These are phyloP conservation scores for Salvator merianae DNA, from an alignment of 2,113 vertebrate species.

Conservation along the genomic window DNA sequence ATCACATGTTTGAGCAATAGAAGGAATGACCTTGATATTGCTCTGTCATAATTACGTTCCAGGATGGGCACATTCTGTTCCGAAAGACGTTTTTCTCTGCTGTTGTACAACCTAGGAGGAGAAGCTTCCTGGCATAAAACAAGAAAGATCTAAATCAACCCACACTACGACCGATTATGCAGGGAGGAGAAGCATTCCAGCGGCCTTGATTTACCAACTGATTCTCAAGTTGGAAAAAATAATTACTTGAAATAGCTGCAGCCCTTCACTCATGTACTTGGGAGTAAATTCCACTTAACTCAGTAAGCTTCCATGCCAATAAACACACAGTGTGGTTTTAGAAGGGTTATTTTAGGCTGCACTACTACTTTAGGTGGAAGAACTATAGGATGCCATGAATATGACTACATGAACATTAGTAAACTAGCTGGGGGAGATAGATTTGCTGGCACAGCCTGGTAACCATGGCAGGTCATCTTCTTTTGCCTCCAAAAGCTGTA, in stretches of 20 bases:
- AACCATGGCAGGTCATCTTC: too few relatives aligned
- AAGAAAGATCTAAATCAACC: not conserved
- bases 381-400: too few relatives aligned
- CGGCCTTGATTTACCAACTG: not conserved
- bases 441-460: too few relatives aligned
- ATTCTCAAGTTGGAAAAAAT: not conserved
- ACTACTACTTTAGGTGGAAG: too few relatives aligned
- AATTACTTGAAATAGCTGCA: not conserved
- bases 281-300: not conserved
- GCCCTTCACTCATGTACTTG: not conserved
- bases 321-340: not conserved
- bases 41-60: slow-evolving; percentile 11
- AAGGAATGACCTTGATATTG: not conserved
- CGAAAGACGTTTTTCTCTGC: not conserved
- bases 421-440: too few relatives aligned
- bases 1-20: not conserved
- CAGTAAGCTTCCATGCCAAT: too few relatives aligned
- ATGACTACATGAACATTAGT: too few relatives aligned
- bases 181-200: not conserved
- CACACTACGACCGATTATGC: not conserved
- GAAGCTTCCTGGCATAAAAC: not conserved
- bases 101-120: not conserved
- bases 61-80: not conserved
- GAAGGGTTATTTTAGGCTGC: too few relatives aligned
- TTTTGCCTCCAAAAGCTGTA: too few relatives aligned